Percentiles rank a stretch among this genome's conserved stretches.
Conservation (phyloP, 2,888 invertebrate species). For the Griposia aprilina region DNA sequence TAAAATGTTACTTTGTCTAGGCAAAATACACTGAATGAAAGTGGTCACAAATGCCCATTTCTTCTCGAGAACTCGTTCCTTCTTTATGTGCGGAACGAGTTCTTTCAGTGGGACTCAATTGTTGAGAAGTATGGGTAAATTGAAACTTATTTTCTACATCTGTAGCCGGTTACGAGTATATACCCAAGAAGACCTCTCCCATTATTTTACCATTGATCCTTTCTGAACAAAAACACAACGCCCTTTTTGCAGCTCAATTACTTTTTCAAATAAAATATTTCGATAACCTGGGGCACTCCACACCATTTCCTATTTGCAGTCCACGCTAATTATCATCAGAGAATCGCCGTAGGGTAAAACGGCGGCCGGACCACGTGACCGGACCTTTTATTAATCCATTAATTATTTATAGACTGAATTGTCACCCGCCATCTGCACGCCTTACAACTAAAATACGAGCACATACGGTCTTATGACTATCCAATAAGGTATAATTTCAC, state of each 20-base stretch:
- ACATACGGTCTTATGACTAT: constrained; percentile 31
- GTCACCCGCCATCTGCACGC: constrained; percentile 72
- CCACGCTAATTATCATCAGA: constrained; percentile 71
- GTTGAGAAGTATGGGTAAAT: background rate
- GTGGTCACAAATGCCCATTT: background rate
- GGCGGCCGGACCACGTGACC: constrained; percentile 73
- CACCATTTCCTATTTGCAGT: constrained; percentile 56
- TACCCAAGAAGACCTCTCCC: background rate
- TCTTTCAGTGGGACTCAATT: background rate
- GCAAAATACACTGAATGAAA: background rate
- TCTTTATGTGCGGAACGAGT: background rate
- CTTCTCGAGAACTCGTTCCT: background rate
- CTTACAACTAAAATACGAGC: constrained; percentile 52
- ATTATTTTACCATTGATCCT: background rate
- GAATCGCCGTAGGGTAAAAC: constrained; percentile 71
- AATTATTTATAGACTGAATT: constrained; percentile 75
- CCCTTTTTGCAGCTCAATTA: background rate
- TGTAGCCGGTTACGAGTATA: background rate
- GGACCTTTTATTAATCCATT: constrained; percentile 73
- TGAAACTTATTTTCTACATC: background rate
- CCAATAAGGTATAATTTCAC: constrained; percentile 42
- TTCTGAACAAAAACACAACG: background rate
- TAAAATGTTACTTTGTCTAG: background rate
- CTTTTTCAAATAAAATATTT: constrained; percentile 26
- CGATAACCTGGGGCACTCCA: constrained; percentile 48